Percentiles rank a stretch among this genome's conserved stretches.
Conservation (phyloP, 2,797 vertebrate species). For the Chrysocyon brachyurus region DNA sequence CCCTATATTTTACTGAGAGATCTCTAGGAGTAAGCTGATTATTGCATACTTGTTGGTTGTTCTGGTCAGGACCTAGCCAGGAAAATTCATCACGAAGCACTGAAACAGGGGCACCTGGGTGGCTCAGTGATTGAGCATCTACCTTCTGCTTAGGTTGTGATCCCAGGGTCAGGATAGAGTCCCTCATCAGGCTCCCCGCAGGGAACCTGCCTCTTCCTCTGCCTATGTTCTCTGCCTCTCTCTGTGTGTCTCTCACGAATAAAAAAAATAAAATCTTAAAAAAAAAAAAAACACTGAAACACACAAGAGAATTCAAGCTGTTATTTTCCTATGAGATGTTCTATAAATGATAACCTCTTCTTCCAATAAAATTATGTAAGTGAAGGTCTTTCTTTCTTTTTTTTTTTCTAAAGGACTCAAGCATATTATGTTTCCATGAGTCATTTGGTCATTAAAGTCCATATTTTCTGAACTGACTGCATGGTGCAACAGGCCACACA, state of each 20-base stretch:
- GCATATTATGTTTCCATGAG: background rate
- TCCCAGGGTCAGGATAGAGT: too few species aligned
- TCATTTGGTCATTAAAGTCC: background rate
- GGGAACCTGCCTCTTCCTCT: too few species aligned
- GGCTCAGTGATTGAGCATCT: too few species aligned
- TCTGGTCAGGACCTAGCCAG: background rate
- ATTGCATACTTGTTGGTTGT: background rate
- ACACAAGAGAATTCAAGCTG: background rate
- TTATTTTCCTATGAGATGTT: background rate
- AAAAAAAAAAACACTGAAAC: background rate
- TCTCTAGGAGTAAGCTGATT: background rate
- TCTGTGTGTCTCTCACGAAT: too few species aligned
- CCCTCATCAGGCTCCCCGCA: too few species aligned
- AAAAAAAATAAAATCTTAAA: too few species aligned
- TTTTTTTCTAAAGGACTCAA: background rate
- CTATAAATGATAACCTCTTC: background rate
- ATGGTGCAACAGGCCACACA: background rate
- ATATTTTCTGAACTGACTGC: background rate
- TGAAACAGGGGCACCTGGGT: too few species aligned
- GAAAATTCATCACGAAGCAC: background rate
- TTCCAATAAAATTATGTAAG: background rate
- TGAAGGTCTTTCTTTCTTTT: background rate
- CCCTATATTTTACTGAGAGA: background rate
- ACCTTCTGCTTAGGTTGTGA: too few species aligned
- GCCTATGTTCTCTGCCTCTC: too few species aligned